These are phyloP conservation scores for Trypoxylus dichotomus DNA, from an alignment of 1,140 invertebrate species.

Conservation along the genomic window DNA sequence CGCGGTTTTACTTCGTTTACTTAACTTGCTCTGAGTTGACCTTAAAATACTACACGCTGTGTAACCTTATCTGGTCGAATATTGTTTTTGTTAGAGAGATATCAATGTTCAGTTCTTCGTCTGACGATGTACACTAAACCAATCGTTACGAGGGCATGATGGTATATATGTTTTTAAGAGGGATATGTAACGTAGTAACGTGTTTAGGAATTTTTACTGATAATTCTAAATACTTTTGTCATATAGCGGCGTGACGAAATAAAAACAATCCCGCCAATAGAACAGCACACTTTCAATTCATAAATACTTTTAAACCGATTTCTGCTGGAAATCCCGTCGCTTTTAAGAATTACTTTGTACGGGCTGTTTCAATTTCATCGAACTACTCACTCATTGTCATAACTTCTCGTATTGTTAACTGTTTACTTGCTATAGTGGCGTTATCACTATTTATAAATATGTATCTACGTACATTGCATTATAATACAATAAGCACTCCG, in stretches of 20 bases:
- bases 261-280: not conserved
- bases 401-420: not conserved
- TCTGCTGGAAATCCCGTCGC: not conserved
- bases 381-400: not conserved
- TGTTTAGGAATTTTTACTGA: not conserved
- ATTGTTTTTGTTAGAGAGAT: not conserved
- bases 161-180: not conserved
- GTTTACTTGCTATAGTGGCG: not conserved
- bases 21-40: not conserved
- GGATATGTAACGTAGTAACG: not conserved
- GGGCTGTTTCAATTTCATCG: not conserved
- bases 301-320: not conserved
- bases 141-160: not conserved
- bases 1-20: too few relatives aligned
- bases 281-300: slow-evolving; percentile 1
- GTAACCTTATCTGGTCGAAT: not conserved
- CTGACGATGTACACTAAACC: not conserved
- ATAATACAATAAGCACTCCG: too few relatives aligned
- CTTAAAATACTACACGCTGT: not conserved
- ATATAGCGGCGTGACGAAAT: not conserved
- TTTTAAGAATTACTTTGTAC: not conserved
- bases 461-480: too few relatives aligned
- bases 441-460: not conserved
- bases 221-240: not conserved
- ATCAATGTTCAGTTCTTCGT: not conserved